phyloP scores from a whole-genome alignment of 2,888 invertebrate species.

The Tachina grossa region DNA sequence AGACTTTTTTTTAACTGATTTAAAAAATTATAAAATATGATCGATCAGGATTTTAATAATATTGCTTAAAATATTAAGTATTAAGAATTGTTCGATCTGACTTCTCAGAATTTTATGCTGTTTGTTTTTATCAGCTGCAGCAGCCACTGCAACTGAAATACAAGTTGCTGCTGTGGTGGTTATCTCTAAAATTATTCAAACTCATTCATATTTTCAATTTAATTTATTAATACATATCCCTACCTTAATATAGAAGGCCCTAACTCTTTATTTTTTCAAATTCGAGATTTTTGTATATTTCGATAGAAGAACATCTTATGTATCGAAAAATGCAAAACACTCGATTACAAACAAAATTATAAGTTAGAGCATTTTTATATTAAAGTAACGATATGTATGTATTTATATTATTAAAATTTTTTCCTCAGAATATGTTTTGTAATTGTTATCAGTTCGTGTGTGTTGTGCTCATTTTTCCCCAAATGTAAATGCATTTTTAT shows the following conservation, averaged over 20 bases:
- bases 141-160: neutral
- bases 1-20: no score
- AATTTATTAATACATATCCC: slow-evolving; percentile 40
- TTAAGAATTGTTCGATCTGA: neutral
- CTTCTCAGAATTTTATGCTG: neutral
- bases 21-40: no score
- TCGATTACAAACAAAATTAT: no score
- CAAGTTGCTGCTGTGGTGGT: slow-evolving; percentile 2
- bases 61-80: neutral
- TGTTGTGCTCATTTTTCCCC: slow-evolving; percentile 2
- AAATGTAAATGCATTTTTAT: slow-evolving; percentile 8
- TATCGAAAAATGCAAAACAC: no score
- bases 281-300: no score
- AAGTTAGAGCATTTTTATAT: no score
- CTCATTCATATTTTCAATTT: slow-evolving; percentile 41
- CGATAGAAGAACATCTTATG: no score
- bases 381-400: no score
- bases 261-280: no score
- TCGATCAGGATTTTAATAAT: no score
- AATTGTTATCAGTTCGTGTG: slow-evolving; percentile 20
- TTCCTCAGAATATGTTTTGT: slow-evolving; percentile 1
- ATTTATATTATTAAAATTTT: slow-evolving; percentile 1
- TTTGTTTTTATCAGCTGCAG: neutral
- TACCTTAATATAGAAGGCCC: no score
- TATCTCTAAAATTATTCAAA: slow-evolving; percentile 43